Evolutionary conservation across 1,140 invertebrate genomes (phyloP).

Genomic region (Drosophila simulans): DNA sequence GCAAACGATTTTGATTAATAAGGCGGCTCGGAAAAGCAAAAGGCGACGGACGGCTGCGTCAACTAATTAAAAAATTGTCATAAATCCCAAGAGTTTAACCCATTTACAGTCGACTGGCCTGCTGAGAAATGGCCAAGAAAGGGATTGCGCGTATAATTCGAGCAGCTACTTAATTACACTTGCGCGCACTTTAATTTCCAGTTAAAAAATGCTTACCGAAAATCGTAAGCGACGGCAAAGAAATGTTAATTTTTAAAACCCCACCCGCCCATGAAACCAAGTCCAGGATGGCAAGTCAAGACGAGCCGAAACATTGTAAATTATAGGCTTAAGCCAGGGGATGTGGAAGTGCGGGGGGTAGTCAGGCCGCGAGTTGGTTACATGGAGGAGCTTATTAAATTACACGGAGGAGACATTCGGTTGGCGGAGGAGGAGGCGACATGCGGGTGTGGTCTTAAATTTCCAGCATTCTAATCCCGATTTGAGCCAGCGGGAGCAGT

Average conservation of each 20-base stretch:
- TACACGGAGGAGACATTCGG: constrained; percentile 41
- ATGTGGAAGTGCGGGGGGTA: constrained; percentile 4
- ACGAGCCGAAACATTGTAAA: constrained; percentile 77
- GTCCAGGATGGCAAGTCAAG: constrained; percentile 57
- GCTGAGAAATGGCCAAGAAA: constrained; percentile 63
- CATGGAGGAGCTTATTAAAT: constrained; percentile 73
- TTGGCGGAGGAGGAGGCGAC: not conserved
- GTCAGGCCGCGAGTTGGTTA: constrained; percentile 41
- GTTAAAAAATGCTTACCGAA: constrained; percentile 51
- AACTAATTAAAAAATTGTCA: constrained; percentile 80
- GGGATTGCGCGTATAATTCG: constrained; percentile 46
- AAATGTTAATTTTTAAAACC: constrained; percentile 64
- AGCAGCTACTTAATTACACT: constrained; percentile 81
- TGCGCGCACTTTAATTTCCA: constrained; percentile 80
- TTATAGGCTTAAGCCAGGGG: constrained; percentile 72
- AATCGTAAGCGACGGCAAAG: constrained; percentile 31
- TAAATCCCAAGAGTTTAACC: constrained; percentile 73
- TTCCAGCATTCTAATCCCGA: constrained; percentile 66
- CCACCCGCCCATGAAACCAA: not conserved
- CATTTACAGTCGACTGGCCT: constrained; percentile 66
- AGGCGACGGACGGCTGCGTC: constrained; percentile 9
- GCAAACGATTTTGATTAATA: constrained; percentile 50
- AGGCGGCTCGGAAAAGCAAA: constrained; percentile 2
- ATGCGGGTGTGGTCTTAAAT: constrained; percentile 44
- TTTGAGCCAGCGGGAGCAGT: constrained; percentile 51